Conservation (phyloP, 2,888 invertebrate genomes). For the Bugulina stolonifera region DNA sequence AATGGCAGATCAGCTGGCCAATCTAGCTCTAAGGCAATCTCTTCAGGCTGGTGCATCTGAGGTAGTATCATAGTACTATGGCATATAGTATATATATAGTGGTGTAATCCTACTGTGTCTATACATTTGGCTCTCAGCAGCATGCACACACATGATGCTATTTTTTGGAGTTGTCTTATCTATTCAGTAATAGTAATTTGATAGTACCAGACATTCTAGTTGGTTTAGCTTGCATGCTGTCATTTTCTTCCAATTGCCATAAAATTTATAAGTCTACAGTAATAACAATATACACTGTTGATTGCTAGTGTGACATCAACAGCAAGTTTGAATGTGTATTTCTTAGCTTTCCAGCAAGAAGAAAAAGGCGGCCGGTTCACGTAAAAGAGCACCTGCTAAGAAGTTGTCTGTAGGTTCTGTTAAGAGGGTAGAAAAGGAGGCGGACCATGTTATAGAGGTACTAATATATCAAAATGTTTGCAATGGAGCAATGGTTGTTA, state of each 20-base stretch:
- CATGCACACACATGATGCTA: too few relatives aligned
- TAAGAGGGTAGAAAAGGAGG: not conserved
- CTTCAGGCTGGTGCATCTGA: slow-evolving; percentile 18
- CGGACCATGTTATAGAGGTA: not conserved
- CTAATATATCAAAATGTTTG: too few relatives aligned
- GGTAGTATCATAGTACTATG: not conserved
- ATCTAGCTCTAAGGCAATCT: not conserved
- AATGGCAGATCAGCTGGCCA: slow-evolving; percentile 19
- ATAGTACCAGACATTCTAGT: too few relatives aligned
- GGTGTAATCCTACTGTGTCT: not conserved
- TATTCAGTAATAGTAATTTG: not conserved
- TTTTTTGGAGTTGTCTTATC: not conserved
- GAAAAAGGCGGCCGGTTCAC: slow-evolving; percentile 9
- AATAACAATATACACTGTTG: too few relatives aligned
- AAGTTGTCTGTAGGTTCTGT: not conserved
- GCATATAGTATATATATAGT: not conserved
- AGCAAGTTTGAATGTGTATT: not conserved
- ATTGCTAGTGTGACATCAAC: too few relatives aligned
- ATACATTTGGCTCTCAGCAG: too few relatives aligned
- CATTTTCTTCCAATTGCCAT: too few relatives aligned
- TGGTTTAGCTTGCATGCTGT: too few relatives aligned
- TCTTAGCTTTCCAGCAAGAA: slow-evolving; percentile 23
- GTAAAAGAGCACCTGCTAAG: slow-evolving; percentile 7
- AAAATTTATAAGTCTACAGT: too few relatives aligned
- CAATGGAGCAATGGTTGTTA: too few relatives aligned